Evolutionary conservation across 2,113 vertebrate genomes (phyloP).

Genomic region (Forbesichthys papilliferus): DNA sequence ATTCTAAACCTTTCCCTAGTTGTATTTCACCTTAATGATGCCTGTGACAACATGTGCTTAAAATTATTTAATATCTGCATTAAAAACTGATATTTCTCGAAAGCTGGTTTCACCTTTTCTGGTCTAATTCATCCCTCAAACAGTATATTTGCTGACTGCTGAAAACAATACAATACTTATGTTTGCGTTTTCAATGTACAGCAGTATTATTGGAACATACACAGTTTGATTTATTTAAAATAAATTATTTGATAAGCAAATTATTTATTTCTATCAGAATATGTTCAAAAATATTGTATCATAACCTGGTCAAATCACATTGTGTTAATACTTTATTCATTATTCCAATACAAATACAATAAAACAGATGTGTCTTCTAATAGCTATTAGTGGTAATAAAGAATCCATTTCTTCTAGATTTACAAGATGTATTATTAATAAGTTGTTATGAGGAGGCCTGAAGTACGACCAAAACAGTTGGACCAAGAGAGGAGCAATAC

Average conservation of each 20-base stretch:
- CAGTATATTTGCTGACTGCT: background rate
- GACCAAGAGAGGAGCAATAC: background rate
- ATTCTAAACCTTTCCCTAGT: background rate
- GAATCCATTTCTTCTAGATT: background rate
- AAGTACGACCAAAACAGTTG: background rate
- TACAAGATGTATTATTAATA: background rate
- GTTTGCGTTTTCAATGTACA: conserved; percentile 28
- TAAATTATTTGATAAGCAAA: conserved; percentile 37
- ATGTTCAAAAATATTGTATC: background rate
- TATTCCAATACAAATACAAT: too few relatives aligned
- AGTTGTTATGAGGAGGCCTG: background rate
- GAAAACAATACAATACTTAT: background rate
- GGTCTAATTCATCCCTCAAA: background rate
- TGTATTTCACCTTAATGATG: background rate
- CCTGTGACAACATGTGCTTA: background rate
- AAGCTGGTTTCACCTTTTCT: conserved; percentile 15
- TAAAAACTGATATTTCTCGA: conserved; percentile 9
- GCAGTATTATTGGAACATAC: conserved; percentile 14
- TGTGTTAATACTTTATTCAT: too few relatives aligned
- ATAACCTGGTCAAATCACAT: too few relatives aligned
- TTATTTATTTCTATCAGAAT: conserved; percentile 1
- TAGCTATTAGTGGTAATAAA: too few relatives aligned
- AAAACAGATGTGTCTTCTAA: too few relatives aligned
- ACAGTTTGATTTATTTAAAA: conserved; percentile 59
- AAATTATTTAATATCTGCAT: conserved; percentile 7